Evolutionary conservation across 2,797 vertebrate genomes (phyloP).

Genomic region (Falco columbarius): DNA sequence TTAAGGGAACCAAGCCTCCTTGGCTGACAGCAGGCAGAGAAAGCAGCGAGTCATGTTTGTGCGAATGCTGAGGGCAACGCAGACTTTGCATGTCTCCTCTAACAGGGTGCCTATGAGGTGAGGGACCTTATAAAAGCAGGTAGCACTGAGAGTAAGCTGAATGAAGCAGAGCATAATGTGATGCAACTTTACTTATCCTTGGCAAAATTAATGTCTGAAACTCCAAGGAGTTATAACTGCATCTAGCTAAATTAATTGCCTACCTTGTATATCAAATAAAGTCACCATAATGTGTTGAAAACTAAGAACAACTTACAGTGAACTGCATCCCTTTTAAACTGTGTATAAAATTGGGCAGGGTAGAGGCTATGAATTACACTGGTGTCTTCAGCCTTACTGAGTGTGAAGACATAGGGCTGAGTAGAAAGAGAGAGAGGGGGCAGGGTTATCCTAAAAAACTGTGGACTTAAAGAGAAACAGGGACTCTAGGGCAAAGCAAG

Average conservation of each 20-base stretch:
- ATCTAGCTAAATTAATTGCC: not conserved
- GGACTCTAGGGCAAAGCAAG: not conserved
- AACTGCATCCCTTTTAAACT: not conserved
- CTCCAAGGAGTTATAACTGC: not conserved
- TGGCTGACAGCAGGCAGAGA: not conserved
- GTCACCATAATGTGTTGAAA: not conserved
- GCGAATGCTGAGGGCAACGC: not conserved
- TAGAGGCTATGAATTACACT: not conserved
- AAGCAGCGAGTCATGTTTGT: not conserved
- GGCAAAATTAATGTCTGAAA: not conserved
- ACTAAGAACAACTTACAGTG: not conserved
- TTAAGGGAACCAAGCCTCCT: not conserved
- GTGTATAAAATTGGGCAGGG: not conserved
- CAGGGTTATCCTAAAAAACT: not conserved
- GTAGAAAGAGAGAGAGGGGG: not conserved
- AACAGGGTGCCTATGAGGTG: not conserved
- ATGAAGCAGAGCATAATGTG: not conserved
- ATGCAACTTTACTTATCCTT: not conserved
- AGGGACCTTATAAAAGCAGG: not conserved
- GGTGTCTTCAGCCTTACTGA: not conserved
- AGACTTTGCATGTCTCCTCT: not conserved
- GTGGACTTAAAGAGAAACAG: not conserved
- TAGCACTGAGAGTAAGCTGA: not conserved
- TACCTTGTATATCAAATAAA: not conserved
- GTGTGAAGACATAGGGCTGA: not conserved